Evolutionary conservation across 2,888 invertebrate genomes (phyloP).

Genomic region (Dendrolimus houi): DNA sequence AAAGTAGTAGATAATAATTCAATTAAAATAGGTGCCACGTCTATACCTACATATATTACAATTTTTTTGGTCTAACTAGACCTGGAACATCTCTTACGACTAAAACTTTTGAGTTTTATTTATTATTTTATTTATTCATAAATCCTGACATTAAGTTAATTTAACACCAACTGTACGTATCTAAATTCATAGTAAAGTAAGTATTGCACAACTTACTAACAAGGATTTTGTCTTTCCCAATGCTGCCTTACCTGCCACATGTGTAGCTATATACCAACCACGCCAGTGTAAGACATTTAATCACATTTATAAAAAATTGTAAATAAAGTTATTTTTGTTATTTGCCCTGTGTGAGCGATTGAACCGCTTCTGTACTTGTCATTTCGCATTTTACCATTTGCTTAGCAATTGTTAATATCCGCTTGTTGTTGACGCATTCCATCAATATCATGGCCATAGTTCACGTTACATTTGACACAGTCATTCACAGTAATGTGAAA

Average conservation of each 20-base stretch:
- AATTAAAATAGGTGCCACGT: neutral
- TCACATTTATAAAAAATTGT: constrained; percentile 15
- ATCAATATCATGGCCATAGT: neutral
- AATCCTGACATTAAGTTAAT: constrained; percentile 9
- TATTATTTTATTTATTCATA: constrained; percentile 13
- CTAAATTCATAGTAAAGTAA: constrained; percentile 1
- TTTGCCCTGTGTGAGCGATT: neutral
- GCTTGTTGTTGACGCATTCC: neutral
- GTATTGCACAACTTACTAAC: constrained; percentile 46
- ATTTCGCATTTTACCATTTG: neutral
- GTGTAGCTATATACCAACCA: constrained; percentile 75
- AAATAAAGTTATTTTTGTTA: constrained; percentile 10
- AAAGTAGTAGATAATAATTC: neutral
- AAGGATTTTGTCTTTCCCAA: constrained; percentile 48
- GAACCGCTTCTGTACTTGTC: neutral
- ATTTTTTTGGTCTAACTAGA: constrained; percentile 9
- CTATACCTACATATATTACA: neutral
- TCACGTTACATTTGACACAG: neutral
- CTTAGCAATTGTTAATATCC: constrained; percentile 1
- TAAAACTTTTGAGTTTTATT: constrained; percentile 19
- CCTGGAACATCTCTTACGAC: constrained; percentile 72
- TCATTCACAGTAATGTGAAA: neutral
- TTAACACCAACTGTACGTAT: neutral
- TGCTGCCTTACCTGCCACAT: constrained; percentile 67
- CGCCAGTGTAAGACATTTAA: constrained; percentile 78